Base-by-base conservation (phyloP, 2,113 vertebrate species). In the Corvus moneduloides region DNA sequence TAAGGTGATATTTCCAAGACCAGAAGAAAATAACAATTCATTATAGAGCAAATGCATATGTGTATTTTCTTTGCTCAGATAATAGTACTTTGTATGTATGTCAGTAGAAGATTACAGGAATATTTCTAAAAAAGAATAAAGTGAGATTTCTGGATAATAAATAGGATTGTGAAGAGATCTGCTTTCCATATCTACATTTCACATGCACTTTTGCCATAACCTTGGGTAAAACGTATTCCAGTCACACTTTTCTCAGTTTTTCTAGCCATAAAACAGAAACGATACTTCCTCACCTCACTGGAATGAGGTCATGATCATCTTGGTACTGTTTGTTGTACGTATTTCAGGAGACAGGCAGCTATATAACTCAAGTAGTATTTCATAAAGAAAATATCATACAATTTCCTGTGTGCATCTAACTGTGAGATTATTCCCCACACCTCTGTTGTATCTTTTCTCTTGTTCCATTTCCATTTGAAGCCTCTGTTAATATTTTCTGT, bases 231-330 rank as follows among this genome's bases (percentile, higher is more conserved):
- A 84, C 13, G 24, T 51, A 75, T 89, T 81, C 81, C 87, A 84
- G 8, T 52, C 91, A 75, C 68, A 74, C 26, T 89, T 92, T 48
- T 92, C n/a, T 84, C 35, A 84, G 52, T 23, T 93, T 93, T 91
- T 88, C 64, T 87, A 87, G 43, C 20, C 35, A 48, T 74, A 84
- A 94, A 95, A 77, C 48, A 93, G 68, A 89, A 87, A 74, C 62
- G 4, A 84, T 81, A 81, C 30, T 91, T 95, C 55, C 87, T 84
- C 37, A 89, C 77, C 77, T 84, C 73, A 37, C 14, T 92, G 91
- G 46, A 86, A 94, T 84, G 89, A 92, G 80, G 87, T 94, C 80
- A 67, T 41, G 59, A 33, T 74, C 89, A 94, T 90, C 89, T 92
- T 71, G 59, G 20, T 86, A n/a, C 39, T 28, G 11, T 79, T 92